Percentiles rank a stretch among this genome's conserved stretches.
Conservation (phyloP, 2,797 vertebrate genomes). For the Apogon talboti region DNA sequence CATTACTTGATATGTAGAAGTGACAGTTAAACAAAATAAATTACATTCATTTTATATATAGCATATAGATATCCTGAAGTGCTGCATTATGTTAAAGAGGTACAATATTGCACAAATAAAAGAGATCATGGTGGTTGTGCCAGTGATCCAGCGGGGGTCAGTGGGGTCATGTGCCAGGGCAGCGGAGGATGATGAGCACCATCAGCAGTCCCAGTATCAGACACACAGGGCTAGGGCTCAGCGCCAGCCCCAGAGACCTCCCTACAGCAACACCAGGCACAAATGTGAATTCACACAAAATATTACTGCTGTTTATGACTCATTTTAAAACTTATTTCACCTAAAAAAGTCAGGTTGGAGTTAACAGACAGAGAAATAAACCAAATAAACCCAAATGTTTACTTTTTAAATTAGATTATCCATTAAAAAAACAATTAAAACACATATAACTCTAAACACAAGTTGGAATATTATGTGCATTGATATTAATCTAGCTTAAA, state of each 20-base stretch:
- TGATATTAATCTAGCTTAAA: no score
- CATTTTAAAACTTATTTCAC: no score
- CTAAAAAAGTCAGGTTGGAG: no score
- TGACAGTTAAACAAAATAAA: constrained; percentile 35
- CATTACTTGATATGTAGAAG: constrained; percentile 32
- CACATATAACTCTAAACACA: no score
- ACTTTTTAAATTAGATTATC: no score
- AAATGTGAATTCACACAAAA: constrained; percentile 42
- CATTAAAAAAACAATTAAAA: no score
- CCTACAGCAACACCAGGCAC: constrained; percentile 63
- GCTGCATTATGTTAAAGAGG: constrained; percentile 36
- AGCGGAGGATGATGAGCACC: constrained; percentile 61
- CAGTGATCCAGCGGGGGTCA: constrained; percentile 50
- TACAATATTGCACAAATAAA: constrained; percentile 41
- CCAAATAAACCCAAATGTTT: no score
- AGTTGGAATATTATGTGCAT: no score
- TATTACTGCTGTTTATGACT: background rate
- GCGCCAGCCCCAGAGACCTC: constrained; percentile 69
- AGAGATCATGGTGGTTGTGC: constrained; percentile 17
- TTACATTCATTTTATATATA: constrained; percentile 20
- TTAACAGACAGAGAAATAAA: no score
- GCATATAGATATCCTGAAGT: constrained; percentile 34
- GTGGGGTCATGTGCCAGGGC: constrained; percentile 51
- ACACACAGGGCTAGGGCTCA: constrained; percentile 68
- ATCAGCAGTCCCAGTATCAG: constrained; percentile 77